Evolutionary conservation across 2,888 invertebrate genomes (phyloP), one percentile per base, ranked within the genome.

Genomic region (Andrena chrysosceles): DNA sequence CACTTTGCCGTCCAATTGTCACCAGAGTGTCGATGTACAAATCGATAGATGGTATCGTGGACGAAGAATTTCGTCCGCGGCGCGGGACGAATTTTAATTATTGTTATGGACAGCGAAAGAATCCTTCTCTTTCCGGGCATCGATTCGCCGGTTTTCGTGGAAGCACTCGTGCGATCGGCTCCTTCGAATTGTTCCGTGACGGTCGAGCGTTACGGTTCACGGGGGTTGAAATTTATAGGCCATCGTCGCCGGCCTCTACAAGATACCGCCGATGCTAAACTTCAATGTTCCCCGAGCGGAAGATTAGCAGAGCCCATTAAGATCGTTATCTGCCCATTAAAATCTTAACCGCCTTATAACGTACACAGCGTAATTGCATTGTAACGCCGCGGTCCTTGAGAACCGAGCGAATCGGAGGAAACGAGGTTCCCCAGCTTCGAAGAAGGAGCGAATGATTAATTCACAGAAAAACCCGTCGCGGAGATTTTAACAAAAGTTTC

Each of bases 291-390:
- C 59, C 33, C 26, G 49, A 29, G 13, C 81, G 81, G 67, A 74
- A 70, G 70, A 82, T 80, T 67, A 80, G 66, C 81, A 10, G 56
- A 54, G 66, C 69, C 74, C 59, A 75, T 82, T 82, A 80, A 80
- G 81, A 81, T 82, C 67, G 48, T 70, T 74, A 74, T 74, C 81
- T 29, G 23, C 23, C 63, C 73, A 60, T 80, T 81, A 69, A 69
- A 79, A 81, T 80, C 80, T 69, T 73, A 79, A 73, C 68, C 80
- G 23, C n/a, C 49, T 35, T 62, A 56, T 64, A 42, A 59, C 56
- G n/a, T 20, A 49, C 48, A 63, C 10, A 6, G 31, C 71, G 56
- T 54, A 67, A 33, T n/a, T 8, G 20, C 66, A 23, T 7, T 29
- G 48, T 20, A n/a, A 64, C 35, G 26, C 33, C 10, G 16, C 54